Base-by-base conservation (phyloP, 92 coral and sea anemone genomes). In the Phenganax stokvisi region DNA sequence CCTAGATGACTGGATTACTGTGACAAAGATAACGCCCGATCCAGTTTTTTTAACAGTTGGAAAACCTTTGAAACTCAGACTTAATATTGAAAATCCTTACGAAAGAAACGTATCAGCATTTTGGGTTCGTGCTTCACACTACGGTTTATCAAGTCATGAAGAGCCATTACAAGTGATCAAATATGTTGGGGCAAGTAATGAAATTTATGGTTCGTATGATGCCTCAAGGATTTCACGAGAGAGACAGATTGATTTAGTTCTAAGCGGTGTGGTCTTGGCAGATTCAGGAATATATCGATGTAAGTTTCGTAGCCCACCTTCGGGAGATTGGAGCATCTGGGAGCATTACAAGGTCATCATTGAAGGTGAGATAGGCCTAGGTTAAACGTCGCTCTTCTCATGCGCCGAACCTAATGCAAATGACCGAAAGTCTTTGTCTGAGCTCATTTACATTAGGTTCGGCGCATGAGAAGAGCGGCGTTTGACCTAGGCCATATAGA, bases 321-420 rank as follows among this genome's bases (percentile, higher is more conserved):
- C 2, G 0, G n/a, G 9, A 25, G 15, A n/a, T 76, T 76, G 81
- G 81, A 27, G 27, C 17, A 76, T 64, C 28, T n/a, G 55, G n/a
- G 29, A 27, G 11, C 55, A 57, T 10, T 76, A 27, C 31, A 12
- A 2, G 15, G 81, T 76, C n/a, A 76, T 64, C 6, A 59, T 76
- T 15, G 69, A 76, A 76, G 81, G 81, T 76, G 12, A 25, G 71
- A 9, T 56, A n/a, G n/a, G n/a, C n/a, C n/a, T n/a, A n/a, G n/a
- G n/a, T n/a, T n/a, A n/a, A n/a, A n/a, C n/a, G n/a, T n/a, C n/a
- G n/a, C n/a, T n/a, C n/a, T n/a, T n/a, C n/a, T n/a, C n/a, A n/a
- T n/a, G n/a, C n/a, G n/a, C n/a, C n/a, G n/a, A n/a, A n/a, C n/a
- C n/a, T n/a, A n/a, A n/a, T n/a, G n/a, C n/a, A n/a, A n/a, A n/a